These are phyloP conservation scores for Cassiopea xamachana DNA, from an alignment of 30 jellyfish, hydroid and myxozoan species.

Conservation along the genomic window DNA sequence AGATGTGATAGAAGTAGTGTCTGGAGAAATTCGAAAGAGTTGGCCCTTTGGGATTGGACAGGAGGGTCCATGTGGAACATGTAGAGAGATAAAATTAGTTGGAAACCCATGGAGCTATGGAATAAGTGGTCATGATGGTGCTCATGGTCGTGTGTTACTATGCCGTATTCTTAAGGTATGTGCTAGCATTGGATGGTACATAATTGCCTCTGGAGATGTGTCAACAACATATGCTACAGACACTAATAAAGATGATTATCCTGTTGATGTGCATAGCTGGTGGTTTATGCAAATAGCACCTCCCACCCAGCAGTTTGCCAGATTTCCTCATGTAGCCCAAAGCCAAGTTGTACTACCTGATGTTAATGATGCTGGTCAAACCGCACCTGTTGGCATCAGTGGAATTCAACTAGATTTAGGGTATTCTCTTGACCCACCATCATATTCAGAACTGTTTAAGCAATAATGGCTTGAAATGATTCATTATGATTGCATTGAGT, in stretches of 20 bases:
- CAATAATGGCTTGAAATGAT: too few species aligned
- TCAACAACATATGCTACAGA: conserved; percentile 56
- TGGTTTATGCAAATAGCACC: conserved; percentile 46
- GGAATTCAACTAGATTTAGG: background rate
- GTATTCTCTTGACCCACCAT: background rate
- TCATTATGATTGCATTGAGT: too few species aligned
- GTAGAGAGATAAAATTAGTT: conserved; percentile 40
- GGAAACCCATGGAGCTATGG: conserved; percentile 81
- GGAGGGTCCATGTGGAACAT: conserved; percentile 38
- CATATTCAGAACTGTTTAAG: background rate
- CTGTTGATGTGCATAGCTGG: conserved; percentile 84
- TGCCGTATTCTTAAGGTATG: conserved; percentile 34
- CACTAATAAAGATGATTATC: conserved; percentile 67
- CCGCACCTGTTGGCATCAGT: too few species aligned
- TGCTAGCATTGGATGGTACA: conserved; percentile 71
- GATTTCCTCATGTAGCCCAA: background rate
- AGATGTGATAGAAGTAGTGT: conserved; percentile 43
- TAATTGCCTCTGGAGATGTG: conserved; percentile 74
- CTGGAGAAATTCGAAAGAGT: conserved; percentile 27
- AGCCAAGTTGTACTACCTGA: background rate
- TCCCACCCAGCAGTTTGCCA: background rate
- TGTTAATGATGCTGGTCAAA: background rate
- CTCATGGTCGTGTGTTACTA: conserved; percentile 78
- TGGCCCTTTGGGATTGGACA: conserved; percentile 55
- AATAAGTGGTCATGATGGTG: conserved; percentile 73